These are phyloP conservation scores for Tipula lateralis DNA, from an alignment of 2,888 invertebrate species.

Conservation along the genomic window DNA sequence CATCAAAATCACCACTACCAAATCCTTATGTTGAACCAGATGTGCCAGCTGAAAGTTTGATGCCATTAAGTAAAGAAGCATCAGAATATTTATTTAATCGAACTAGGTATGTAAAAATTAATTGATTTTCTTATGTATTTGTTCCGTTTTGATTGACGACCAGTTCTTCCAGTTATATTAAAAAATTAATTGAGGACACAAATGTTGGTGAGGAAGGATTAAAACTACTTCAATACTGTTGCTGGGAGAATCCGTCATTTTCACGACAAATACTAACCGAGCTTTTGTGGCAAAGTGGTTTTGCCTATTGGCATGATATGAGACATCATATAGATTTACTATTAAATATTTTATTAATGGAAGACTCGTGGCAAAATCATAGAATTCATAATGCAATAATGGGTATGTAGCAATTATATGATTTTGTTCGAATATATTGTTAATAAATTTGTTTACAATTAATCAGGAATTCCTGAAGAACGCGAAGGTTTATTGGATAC, in stretches of 20 bases:
- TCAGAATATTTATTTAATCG: constrained; percentile 78
- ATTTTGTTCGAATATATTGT: too few relatives aligned
- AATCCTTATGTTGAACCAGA: constrained; percentile 69
- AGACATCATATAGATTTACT: constrained; percentile 87
- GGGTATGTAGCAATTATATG: constrained; percentile 57
- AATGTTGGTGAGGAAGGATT: constrained; percentile 88
- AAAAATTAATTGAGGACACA: constrained; percentile 92
- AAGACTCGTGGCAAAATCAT: constrained; percentile 95
- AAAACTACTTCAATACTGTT: constrained; percentile 84
- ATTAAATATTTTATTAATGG: constrained; percentile 78
- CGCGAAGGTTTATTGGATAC: constrained; percentile 91
- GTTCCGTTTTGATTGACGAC: not conserved
- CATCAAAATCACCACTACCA: constrained; percentile 57
- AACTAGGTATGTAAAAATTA: constrained; percentile 57
- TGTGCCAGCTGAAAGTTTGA: constrained; percentile 53
- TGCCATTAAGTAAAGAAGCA: constrained; percentile 68
- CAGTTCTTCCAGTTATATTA: constrained; percentile 64
- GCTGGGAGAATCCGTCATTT: constrained; percentile 95
- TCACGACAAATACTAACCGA: constrained; percentile 85
- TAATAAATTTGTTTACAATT: too few relatives aligned
- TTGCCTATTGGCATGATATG: constrained; percentile 89
- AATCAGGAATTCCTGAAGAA: constrained; percentile 62
- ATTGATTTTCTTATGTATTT: too few relatives aligned
- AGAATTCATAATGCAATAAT: constrained; percentile 90
- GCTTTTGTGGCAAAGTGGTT: constrained; percentile 82